phyloP scores from a whole-genome alignment of 1,140 invertebrate species.

The Limonius californicus region DNA sequence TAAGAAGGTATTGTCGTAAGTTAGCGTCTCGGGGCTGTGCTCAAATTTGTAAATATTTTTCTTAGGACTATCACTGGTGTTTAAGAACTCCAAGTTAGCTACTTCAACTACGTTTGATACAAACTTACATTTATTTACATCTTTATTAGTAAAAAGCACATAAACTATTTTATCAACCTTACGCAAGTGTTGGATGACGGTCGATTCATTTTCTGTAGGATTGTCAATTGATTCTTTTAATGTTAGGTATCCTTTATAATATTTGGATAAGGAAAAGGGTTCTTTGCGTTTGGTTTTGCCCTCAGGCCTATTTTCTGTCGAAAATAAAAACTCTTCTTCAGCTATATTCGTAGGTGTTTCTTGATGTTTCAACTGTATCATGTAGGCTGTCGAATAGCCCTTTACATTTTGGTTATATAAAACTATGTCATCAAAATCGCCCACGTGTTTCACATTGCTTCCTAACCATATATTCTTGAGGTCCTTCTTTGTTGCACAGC shows the following conservation, averaged over 20 bases:
- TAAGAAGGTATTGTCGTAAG: not conserved
- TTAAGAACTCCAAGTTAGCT: not conserved
- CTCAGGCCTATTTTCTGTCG: not conserved
- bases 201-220: not conserved
- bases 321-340: not conserved
- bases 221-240: not conserved
- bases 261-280: not conserved
- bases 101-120: not conserved
- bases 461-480: not conserved
- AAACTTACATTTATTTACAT: not conserved
- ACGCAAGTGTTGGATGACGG: not conserved
- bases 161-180: not conserved
- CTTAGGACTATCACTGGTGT: not conserved
- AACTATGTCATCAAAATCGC: not conserved
- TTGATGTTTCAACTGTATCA: too few species aligned
- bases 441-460: not conserved
- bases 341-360: too few species aligned
- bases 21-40: not conserved
- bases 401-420: too few species aligned
- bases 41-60: not conserved
- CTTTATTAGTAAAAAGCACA: not conserved
- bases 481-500: not conserved
- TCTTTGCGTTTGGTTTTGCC: not conserved
- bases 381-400: too few species aligned
- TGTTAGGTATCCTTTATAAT: not conserved